A percentile compares a stretch with the other conserved stretches of the same genome.
Evolutionary conservation across 2,797 vertebrate species (phyloP).

Genomic region (Platyrinchus mystaceus): DNA sequence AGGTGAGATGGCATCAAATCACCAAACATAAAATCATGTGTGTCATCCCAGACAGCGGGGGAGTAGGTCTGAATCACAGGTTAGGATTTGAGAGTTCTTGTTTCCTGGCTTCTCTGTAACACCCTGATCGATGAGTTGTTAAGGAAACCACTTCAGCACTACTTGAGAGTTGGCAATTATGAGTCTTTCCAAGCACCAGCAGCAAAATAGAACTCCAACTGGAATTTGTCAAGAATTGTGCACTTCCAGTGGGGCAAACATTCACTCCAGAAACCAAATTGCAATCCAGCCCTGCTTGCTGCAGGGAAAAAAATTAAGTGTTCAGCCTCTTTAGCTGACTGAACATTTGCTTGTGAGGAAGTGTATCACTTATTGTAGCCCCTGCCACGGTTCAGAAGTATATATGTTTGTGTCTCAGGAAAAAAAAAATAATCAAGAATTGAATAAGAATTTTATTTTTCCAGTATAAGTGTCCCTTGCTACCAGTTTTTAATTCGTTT

Average conservation of each 20-base stretch:
- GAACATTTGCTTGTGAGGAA: not conserved
- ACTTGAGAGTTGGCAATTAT: not conserved
- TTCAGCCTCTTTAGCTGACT: not conserved
- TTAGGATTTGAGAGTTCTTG: not conserved
- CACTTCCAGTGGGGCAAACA: not conserved
- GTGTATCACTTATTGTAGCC: not conserved
- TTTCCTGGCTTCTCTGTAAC: not conserved
- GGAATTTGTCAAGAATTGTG: not conserved
- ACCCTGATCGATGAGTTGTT: not conserved
- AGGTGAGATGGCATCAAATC: not conserved
- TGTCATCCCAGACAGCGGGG: not conserved
- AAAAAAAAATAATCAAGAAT: not conserved
- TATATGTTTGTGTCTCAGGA: not conserved
- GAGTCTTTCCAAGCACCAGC: not conserved
- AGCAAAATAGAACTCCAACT: not conserved
- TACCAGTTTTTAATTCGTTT: not conserved
- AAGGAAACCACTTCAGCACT: not conserved
- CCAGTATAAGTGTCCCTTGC: not conserved
- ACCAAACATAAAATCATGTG: fast-evolving
- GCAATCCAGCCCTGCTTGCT: not conserved
- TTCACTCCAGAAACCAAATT: not conserved
- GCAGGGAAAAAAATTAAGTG: not conserved
- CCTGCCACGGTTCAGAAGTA: not conserved
- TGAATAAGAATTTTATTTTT: not conserved
- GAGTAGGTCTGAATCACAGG: not conserved